Base-by-base conservation (phyloP, 2,797 vertebrate species). In the Bufotes viridis region DNA sequence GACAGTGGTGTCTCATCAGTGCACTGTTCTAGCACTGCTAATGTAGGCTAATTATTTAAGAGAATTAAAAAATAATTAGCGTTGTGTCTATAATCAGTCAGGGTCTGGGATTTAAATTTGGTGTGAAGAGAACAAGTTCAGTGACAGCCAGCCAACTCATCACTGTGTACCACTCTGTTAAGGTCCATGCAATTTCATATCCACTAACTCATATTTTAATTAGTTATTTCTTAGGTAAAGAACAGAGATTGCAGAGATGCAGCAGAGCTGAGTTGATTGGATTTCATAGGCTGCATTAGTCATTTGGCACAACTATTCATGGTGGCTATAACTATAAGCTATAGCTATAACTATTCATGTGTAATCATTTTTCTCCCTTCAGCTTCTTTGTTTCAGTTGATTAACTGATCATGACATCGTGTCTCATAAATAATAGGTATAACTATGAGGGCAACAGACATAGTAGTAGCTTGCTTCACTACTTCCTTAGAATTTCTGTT, bases 11-110 rank as follows among this genome's bases (percentile, higher is more conserved):
- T 60, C 78, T 80, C 78, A 34, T 80, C 78, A 18, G 78, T 82
- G n/a, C 81, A 82, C 63, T 26, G 20, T 69, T 53, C 63, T 51
- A 69, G 49, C 60, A 26, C 29, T 12, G 15, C 63, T 75, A 84
- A 84, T 84, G 26, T 84, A 61, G 55, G 82, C 69, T 84, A 84
- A 84, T 75, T 84, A 58, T 84, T 74, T 84, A 49, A 84, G 70
- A 58, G 82, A 84, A 84, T 84, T 84, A 84, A 75, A 61, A 58
- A 82, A 84, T 72, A 60, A 84, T 75, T 84, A 84, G 70, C n/a
- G 82, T 74, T 84, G 57, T 75, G 82, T 84, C 82, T 84, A 84
- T 82, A 65, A 82, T 82, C 63, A 26, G 49, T 82, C 49, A 69
- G n/a, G 81, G 81, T 69, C 81, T 69, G 22, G 81, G 49, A 69